Evolutionary conservation across 1,140 invertebrate species (phyloP).

Genomic region (Aphelinus atriplicis): DNA sequence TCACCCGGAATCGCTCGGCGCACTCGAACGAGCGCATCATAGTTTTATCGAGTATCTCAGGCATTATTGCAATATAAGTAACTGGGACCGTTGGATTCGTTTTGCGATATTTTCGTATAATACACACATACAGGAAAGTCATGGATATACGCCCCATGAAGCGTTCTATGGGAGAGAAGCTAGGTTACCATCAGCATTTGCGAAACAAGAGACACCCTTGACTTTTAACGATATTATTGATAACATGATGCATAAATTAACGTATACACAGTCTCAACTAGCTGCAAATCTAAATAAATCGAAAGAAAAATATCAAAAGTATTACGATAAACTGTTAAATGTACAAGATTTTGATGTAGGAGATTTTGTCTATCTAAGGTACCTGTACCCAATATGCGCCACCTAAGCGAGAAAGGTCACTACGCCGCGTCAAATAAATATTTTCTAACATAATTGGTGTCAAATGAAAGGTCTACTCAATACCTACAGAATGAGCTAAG

Average conservation of each 20-base stretch:
- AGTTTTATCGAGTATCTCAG: conserved; percentile 38
- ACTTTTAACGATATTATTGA: conserved; percentile 38
- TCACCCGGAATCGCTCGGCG: conserved; percentile 35
- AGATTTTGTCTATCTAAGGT: too few relatives aligned
- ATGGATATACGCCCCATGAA: conserved; percentile 48
- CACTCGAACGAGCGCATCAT: conserved; percentile 34
- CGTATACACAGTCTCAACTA: conserved; percentile 19
- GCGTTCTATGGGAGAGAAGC: conserved; percentile 50
- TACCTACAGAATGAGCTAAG: too few relatives aligned
- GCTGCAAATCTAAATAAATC: conserved; percentile 33
- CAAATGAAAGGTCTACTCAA: too few relatives aligned
- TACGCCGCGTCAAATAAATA: too few relatives aligned
- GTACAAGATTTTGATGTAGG: conserved; percentile 19
- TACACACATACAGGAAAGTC: conserved; percentile 46
- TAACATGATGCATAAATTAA: conserved; percentile 25
- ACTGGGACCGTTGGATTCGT: conserved; percentile 55
- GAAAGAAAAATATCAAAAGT: conserved; percentile 38
- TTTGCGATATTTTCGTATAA: conserved; percentile 45
- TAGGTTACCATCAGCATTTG: conserved; percentile 7
- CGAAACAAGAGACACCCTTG: neutral
- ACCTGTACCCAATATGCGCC: too few relatives aligned
- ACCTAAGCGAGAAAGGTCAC: too few relatives aligned
- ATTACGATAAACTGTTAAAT: conserved; percentile 40
- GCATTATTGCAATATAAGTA: conserved; percentile 7
- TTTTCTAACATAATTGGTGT: too few relatives aligned